Percentiles rank a stretch among this genome's conserved stretches.
Evolutionary conservation across 64 coral and sea anemone genomes (phyloP).

Genomic region (Stylophora pistillata): DNA sequence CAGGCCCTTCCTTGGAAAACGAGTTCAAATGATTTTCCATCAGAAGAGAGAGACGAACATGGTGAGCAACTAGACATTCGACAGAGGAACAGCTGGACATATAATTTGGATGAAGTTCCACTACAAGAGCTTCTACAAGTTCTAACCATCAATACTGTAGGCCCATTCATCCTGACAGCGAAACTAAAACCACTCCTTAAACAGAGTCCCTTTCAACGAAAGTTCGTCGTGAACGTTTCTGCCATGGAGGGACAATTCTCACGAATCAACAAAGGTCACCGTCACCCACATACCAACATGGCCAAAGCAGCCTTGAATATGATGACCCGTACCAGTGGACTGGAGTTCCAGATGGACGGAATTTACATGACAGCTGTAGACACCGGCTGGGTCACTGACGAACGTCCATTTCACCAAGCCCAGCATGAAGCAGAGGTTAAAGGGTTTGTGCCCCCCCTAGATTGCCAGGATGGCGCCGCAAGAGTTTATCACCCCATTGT

Average conservation of each 20-base stretch:
- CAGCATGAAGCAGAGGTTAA: constrained; percentile 7
- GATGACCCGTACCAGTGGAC: constrained; percentile 48
- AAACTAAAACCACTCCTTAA: constrained; percentile 36
- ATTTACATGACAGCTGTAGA: constrained; percentile 51
- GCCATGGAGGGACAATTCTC: constrained; percentile 59
- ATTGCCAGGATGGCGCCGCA: constrained; percentile 36
- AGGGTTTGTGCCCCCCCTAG: constrained; percentile 3
- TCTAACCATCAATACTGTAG: constrained; percentile 40
- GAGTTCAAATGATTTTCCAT: neutral
- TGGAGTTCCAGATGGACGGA: constrained; percentile 42
- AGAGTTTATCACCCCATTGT: constrained; percentile 33
- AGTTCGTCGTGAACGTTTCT: constrained; percentile 48
- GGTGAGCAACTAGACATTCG: constrained; percentile 32
- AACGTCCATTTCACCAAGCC: constrained; percentile 40
- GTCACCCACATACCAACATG: constrained; percentile 51
- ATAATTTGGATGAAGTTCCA: constrained; percentile 47
- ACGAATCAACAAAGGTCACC: constrained; percentile 12
- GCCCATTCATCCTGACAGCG: constrained; percentile 39
- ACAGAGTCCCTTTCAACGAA: constrained; percentile 31
- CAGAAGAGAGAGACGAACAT: constrained; percentile 17
- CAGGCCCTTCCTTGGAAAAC: neutral
- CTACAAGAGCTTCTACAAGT: constrained; percentile 37
- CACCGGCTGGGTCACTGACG: constrained; percentile 50
- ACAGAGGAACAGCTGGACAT: constrained; percentile 37
- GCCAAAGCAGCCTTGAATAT: constrained; percentile 46